Evolutionary conservation across 2,113 vertebrate species (phyloP).

Genomic region (Salminus brasiliensis): DNA sequence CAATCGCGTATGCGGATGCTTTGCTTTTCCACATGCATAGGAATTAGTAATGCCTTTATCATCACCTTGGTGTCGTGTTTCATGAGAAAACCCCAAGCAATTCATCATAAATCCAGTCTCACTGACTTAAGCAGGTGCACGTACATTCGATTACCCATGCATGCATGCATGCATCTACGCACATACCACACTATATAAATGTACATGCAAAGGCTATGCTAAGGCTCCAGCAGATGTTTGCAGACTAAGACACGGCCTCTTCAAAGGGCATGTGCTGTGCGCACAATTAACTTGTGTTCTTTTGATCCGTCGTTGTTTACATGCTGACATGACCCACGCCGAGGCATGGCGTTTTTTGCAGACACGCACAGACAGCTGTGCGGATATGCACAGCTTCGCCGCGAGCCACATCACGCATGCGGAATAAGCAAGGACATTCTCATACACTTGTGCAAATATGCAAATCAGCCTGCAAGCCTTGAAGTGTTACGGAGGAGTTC

Average conservation of each 20-base stretch:
- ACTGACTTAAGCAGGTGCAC: not conserved
- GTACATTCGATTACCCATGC: no score
- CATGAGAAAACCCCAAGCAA: not conserved
- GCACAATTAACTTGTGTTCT: constrained; percentile 24
- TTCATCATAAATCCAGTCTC: constrained; percentile 8
- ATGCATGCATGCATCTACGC: not conserved
- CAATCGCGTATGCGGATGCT: constrained; percentile 2
- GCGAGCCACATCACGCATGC: constrained; percentile 31
- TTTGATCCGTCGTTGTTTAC: constrained; percentile 24
- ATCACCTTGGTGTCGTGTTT: not conserved
- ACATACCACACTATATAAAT: not conserved
- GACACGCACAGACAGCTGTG: constrained; percentile 19
- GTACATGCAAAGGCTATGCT: not conserved
- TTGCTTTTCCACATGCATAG: constrained; percentile 4
- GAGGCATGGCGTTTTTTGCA: constrained; percentile 28
- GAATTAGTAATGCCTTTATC: not conserved
- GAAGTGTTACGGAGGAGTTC: not conserved
- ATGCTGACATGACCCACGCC: constrained; percentile 18
- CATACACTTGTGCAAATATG: constrained; percentile 47
- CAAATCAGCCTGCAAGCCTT: constrained; percentile 16
- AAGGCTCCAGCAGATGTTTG: not conserved
- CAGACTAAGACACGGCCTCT: not conserved
- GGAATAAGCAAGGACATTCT: constrained; percentile 19
- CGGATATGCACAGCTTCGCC: constrained; percentile 29
- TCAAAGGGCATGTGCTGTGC: constrained; percentile 18